Percentiles rank a stretch among this genome's conserved stretches.
Evolutionary conservation across 2,797 vertebrate genomes (phyloP).

Genomic region (Syndactyla subalaris): DNA sequence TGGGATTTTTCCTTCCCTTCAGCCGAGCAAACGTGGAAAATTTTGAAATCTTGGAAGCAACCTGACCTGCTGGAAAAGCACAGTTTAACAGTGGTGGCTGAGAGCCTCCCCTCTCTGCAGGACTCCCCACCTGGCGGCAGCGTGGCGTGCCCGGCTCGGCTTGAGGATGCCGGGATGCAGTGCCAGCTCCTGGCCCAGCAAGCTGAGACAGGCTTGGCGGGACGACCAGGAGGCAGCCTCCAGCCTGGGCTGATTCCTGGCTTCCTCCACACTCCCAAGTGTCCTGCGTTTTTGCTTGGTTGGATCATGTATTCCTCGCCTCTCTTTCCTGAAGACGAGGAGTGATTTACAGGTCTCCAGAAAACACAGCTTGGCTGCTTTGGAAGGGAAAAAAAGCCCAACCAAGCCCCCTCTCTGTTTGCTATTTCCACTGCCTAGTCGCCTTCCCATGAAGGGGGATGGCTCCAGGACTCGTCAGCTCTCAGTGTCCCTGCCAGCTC

Average conservation of each 20-base stretch:
- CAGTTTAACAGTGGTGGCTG: accelerated
- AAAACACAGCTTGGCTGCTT: constrained; percentile 46
- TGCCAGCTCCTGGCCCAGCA: background rate
- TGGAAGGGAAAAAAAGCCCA: background rate
- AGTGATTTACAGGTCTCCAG: constrained; percentile 62
- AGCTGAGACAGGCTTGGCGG: background rate
- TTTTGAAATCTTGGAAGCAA: constrained; percentile 21
- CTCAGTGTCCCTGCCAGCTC: background rate
- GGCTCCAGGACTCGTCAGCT: background rate
- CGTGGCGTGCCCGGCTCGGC: background rate
- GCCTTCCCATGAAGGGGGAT: background rate
- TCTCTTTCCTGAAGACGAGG: constrained; percentile 23
- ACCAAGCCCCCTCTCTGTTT: background rate
- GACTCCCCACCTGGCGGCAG: background rate
- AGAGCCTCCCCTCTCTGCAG: background rate
- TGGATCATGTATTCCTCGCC: constrained; percentile 51
- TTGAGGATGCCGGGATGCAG: background rate
- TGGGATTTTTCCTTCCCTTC: background rate
- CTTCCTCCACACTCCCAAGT: background rate
- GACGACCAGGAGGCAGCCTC: background rate
- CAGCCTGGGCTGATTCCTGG: background rate
- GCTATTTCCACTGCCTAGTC: background rate
- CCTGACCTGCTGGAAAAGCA: background rate
- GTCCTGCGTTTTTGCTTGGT: constrained; percentile 13
- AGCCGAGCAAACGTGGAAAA: constrained; percentile 7